These are phyloP conservation scores for Danaus chrysippus DNA, from an alignment of 2,888 invertebrate species.

Conservation along the genomic window DNA sequence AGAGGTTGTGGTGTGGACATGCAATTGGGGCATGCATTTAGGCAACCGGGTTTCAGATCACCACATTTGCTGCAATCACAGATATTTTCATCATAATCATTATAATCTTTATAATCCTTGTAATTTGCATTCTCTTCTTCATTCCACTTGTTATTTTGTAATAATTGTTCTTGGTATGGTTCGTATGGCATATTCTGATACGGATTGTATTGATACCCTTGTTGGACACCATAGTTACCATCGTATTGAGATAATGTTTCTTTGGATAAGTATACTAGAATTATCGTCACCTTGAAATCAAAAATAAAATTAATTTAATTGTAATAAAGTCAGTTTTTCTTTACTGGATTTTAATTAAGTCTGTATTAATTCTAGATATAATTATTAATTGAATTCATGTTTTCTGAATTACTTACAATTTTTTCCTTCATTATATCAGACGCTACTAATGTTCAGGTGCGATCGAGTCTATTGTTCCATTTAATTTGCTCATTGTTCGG, in stretches of 20 bases:
- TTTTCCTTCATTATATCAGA: conserved; percentile 9
- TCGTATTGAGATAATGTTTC: conserved; percentile 21
- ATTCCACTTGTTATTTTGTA: conserved; percentile 17
- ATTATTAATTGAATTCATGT: not conserved
- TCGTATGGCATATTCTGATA: conserved; percentile 17
- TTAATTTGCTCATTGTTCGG: conserved; percentile 19
- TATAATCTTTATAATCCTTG: conserved; percentile 28
- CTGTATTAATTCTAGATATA: not conserved
- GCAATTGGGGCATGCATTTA: conserved; percentile 29
- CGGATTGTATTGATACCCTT: conserved; percentile 16
- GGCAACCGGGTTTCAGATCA: conserved; percentile 30
- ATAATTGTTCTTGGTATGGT: conserved; percentile 15
- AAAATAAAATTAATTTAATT: conserved; percentile 3
- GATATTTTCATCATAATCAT: conserved; percentile 39
- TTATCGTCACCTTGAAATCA: conserved; percentile 27
- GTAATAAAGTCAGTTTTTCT: not conserved
- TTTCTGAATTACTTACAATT: conserved; percentile 11
- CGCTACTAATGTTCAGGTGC: conserved; percentile 14
- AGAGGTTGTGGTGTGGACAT: conserved; percentile 12
- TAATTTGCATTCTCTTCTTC: conserved; percentile 14
- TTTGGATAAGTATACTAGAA: conserved; percentile 20
- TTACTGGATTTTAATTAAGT: too few species aligned
- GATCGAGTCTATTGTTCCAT: conserved; percentile 7
- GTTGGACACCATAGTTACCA: conserved; percentile 13
- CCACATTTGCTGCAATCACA: conserved; percentile 33